Base-by-base conservation (phyloP, 2,888 invertebrate species). In the Pycnomerus fuliginosus region DNA sequence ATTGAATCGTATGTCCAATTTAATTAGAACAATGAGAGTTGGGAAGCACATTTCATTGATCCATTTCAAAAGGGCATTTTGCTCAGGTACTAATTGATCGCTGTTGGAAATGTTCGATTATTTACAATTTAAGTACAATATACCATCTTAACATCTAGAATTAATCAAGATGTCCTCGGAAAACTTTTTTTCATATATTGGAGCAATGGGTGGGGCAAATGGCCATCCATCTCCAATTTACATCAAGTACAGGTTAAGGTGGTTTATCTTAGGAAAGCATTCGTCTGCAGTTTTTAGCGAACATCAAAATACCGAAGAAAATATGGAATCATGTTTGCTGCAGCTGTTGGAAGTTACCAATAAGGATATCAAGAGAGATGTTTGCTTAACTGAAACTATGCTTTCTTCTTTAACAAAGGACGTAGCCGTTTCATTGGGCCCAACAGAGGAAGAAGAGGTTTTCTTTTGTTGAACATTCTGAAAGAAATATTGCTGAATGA, bases 251-350 rank as follows among this genome's bases (percentile, higher is more conserved):
- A 12, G 56, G 2, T 13, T 59, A 27, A 32, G 48, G 29, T 55
- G 57, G 55, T 61, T 48, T 34, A 53, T 61, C 38, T 36, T 59
- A n/a, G 55, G 61, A 4, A 25, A 11, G 11, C 3, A 25, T n/a
- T n/a, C n/a, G n/a, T n/a, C n/a, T n/a, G n/a, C n/a, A n/a, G n/a
- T n/a, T n/a, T n/a, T n/a, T n/a, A n/a, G n/a, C n/a, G n/a, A n/a
- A n/a, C n/a, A n/a, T n/a, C n/a, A n/a, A n/a, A n/a, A n/a, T n/a
- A n/a, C n/a, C n/a, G n/a, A n/a, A n/a, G n/a, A n/a, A n/a, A n/a
- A n/a, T n/a, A n/a, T n/a, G n/a, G n/a, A n/a, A n/a, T n/a, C n/a
- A n/a, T n/a, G n/a, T n/a, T n/a, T n/a, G n/a, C n/a, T n/a, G n/a
- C n/a, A n/a, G n/a, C n/a, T n/a, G n/a, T n/a, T n/a, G n/a, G n/a